Percentiles rank a stretch among this genome's conserved stretches.
phyloP scores from a whole-genome alignment of 2,113 vertebrate genomes.

The Mustelus asterias region DNA sequence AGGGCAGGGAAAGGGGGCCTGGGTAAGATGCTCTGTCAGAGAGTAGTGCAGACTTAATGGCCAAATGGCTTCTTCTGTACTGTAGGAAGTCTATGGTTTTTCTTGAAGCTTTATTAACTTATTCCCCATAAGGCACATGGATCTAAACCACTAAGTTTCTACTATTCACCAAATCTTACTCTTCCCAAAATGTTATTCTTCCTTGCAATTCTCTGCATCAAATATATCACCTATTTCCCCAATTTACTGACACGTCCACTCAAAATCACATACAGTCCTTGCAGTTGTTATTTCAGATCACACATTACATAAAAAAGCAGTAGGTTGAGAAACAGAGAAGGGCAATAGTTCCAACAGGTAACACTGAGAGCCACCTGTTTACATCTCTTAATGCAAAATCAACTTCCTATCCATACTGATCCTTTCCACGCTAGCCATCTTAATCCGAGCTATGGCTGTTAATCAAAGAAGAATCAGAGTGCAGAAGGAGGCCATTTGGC shows the following conservation, averaged over 20 bases:
- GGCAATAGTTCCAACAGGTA: background rate
- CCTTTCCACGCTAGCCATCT: background rate
- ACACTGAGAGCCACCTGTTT: background rate
- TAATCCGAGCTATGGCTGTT: background rate
- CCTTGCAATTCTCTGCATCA: background rate
- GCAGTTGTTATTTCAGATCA: background rate
- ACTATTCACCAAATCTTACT: background rate
- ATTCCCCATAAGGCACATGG: background rate
- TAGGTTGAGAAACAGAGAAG: background rate
- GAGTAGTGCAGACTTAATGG: too few relatives aligned
- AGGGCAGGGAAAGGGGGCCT: too few relatives aligned
- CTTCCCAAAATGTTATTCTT: background rate
- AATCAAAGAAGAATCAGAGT: too few relatives aligned
- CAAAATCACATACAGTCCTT: background rate
- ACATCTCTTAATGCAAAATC: background rate
- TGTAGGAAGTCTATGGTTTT: background rate
- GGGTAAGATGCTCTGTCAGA: too few relatives aligned
- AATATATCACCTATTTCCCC: background rate
- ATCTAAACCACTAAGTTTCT: background rate
- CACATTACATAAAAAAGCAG: background rate
- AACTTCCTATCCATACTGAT: background rate
- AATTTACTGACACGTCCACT: background rate
- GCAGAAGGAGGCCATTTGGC: too few relatives aligned
- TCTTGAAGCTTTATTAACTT: background rate
- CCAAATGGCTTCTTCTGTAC: too few relatives aligned